A percentile compares a stretch with the other conserved stretches of the same genome.
Conservation (phyloP, 2,113 vertebrate genomes). For the Ailuropoda melanoleuca region DNA sequence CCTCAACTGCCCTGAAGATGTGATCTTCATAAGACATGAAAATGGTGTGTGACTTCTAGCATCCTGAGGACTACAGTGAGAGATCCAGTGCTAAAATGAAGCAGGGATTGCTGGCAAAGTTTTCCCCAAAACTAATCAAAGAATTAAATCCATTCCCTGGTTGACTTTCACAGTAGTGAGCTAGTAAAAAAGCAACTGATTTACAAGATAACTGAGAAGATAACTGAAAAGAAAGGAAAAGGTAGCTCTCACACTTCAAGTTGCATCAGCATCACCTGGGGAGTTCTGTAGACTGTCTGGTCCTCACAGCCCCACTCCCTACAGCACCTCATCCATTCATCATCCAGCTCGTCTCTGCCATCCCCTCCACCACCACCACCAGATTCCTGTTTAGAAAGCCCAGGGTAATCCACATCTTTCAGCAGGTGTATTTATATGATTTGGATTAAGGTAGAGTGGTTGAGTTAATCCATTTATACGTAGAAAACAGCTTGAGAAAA, state of each 20-base stretch:
- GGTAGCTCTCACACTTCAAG: background rate
- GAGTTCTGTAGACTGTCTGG: background rate
- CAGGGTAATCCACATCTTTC: background rate
- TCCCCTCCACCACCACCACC: no score
- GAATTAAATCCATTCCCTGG: background rate
- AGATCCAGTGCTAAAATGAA: background rate
- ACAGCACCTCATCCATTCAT: no score
- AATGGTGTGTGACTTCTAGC: background rate
- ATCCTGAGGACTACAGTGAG: background rate
- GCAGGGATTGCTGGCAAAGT: background rate
- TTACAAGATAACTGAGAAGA: background rate
- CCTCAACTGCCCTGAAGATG: background rate
- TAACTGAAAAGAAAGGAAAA: constrained; percentile 4
- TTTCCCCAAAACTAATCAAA: background rate
- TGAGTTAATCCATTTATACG: background rate
- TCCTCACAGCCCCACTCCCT: rapidly evolving
- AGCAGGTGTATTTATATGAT: background rate
- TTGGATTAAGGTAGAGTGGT: background rate
- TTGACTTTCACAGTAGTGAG: background rate
- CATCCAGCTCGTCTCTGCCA: background rate
- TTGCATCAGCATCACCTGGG: background rate
- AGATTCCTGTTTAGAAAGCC: background rate
- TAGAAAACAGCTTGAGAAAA: background rate
- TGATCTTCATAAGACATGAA: background rate
- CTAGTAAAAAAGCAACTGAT: background rate